Conservation (phyloP, 2,888 invertebrate genomes). For the Allygus modestus region DNA sequence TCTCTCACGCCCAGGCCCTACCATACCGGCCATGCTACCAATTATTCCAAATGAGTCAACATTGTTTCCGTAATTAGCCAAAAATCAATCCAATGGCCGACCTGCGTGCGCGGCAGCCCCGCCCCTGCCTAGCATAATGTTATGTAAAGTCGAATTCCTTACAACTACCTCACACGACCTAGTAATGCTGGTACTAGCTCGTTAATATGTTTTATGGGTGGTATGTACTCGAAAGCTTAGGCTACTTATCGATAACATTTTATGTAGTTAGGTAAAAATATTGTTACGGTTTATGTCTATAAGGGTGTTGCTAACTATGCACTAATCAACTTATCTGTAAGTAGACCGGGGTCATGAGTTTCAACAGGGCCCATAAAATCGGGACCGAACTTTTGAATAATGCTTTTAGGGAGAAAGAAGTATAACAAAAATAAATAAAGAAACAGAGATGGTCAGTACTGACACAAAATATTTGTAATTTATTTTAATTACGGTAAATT, state of each 20-base stretch:
- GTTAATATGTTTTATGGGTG: background rate
- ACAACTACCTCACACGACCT: too few relatives aligned
- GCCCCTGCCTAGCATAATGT: background rate
- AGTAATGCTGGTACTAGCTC: background rate
- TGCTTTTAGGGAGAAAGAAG: too few relatives aligned
- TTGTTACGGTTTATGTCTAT: background rate
- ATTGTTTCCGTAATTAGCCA: slow-evolving; percentile 44
- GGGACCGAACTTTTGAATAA: too few relatives aligned
- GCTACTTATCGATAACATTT: background rate
- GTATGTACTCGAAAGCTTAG: background rate
- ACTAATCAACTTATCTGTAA: background rate
- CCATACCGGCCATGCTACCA: slow-evolving; percentile 26
- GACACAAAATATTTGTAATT: too few relatives aligned
- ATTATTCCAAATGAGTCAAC: slow-evolving; percentile 48
- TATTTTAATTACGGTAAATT: too few relatives aligned
- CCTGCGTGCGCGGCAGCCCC: slow-evolving; percentile 14
- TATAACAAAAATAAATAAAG: too few relatives aligned
- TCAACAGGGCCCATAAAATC: too few relatives aligned
- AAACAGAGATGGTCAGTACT: too few relatives aligned
- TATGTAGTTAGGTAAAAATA: background rate
- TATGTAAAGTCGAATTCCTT: background rate
- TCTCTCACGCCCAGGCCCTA: slow-evolving; percentile 20
- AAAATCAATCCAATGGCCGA: slow-evolving; percentile 19
- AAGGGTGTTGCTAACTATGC: background rate
- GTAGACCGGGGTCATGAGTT: too few relatives aligned